phyloP scores from a whole-genome alignment of 2,113 vertebrate genomes.

The Corythoichthys haematopterus region DNA sequence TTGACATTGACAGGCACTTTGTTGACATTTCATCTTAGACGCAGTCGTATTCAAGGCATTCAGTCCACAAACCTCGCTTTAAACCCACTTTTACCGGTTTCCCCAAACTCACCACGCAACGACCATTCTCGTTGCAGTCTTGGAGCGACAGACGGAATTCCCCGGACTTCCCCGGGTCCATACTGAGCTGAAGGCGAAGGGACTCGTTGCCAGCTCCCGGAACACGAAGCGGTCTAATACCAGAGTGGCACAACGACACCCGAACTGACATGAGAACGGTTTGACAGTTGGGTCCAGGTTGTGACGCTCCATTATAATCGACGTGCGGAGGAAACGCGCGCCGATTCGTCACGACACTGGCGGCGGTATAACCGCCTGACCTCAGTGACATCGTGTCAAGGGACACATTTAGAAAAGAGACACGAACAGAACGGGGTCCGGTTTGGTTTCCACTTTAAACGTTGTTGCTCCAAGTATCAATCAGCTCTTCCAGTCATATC shows the following conservation, averaged over 20 bases:
- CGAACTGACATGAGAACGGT: slow-evolving; percentile 79
- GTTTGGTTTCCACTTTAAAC: background rate
- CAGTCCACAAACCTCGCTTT: background rate
- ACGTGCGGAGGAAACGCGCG: background rate
- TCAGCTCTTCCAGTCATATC: background rate
- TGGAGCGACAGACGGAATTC: slow-evolving; percentile 79
- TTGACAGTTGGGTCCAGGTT: slow-evolving; percentile 43
- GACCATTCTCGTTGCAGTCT: slow-evolving; percentile 52
- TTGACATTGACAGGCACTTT: no score
- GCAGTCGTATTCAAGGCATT: background rate
- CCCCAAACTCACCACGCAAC: slow-evolving; percentile 62
- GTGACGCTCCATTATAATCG: slow-evolving; percentile 24
- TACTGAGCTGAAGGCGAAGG: slow-evolving; percentile 80
- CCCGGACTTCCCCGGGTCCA: slow-evolving; percentile 75
- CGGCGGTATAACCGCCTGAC: slow-evolving; percentile 64
- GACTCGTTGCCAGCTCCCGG: slow-evolving; percentile 69
- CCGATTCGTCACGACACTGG: slow-evolving; percentile 3
- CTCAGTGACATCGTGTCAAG: slow-evolving; percentile 66
- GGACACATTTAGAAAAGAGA: slow-evolving; percentile 44
- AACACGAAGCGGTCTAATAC: slow-evolving; percentile 75
- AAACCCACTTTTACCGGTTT: background rate
- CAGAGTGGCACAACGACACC: slow-evolving; percentile 67
- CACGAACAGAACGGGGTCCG: slow-evolving; percentile 1
- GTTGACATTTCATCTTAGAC: background rate
- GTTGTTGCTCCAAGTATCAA: background rate